Evolutionary conservation across 1,140 invertebrate species (phyloP), one percentile per base, ranked within the genome.

Genomic region (Solenopsis fugax): DNA sequence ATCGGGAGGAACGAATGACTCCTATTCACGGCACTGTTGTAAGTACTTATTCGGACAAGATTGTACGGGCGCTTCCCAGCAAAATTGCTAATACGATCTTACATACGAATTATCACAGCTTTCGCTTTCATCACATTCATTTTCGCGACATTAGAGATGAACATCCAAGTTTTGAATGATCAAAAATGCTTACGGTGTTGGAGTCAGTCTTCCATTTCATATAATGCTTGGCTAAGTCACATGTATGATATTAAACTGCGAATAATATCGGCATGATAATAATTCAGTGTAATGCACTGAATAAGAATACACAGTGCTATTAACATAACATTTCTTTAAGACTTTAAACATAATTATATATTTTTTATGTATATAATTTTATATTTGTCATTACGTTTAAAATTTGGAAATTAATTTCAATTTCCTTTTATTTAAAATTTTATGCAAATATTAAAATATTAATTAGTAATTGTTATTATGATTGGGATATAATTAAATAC

Each of bases 21-120:
- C 96, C 96, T 10, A 95, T 97, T n/a, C 95, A 95, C 92, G 96
- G 96, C 50, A 94, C 95, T 82, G 95, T 94, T 90, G 96, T 96
- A 93, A 96, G 95, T 89, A 85, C 67, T 84, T 62, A 75, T 84
- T 34, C 80, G 69, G 80, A 73, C 69, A 73, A 75, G 37, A 84
- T 48, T 73, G 37, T 75, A 16, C 41, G 24, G 80, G 29, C 13
- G 69, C 80, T 84, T 84, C 34, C 18, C 41, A 21, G 45, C 41
- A 58, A 84, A 60, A 73, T 75, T 73, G 54, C 87, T 71, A 90
- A 89, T 92, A 84, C 75, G 87, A 60, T 85, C 73, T 91, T 92
- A 93, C 85, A 45, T 45, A 45, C n/a, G 89, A 24, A 84, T 5
- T 48, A 10, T 73, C 67, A 58, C 24, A 72, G 80, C 80, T 84